Percentiles rank a stretch among this genome's conserved stretches.
These are phyloP conservation scores for Pedionomus torquatus DNA, from an alignment of 2,113 vertebrate genomes.

Conservation along the genomic window DNA sequence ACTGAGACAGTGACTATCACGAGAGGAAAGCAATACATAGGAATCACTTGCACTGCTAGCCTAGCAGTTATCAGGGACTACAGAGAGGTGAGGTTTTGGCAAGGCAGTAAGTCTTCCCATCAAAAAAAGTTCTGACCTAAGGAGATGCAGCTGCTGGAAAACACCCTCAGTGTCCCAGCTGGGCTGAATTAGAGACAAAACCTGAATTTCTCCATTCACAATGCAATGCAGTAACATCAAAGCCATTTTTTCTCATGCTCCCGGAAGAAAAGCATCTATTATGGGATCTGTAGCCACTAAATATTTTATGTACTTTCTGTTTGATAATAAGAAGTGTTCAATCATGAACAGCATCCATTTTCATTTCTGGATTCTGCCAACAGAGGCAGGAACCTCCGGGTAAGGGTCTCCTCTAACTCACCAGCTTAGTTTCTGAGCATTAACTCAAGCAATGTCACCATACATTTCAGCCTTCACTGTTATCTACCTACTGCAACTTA, in stretches of 20 bases:
- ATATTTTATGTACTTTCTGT: neutral
- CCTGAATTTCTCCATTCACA: neutral
- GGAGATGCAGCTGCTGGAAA: neutral
- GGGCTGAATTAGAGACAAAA: neutral
- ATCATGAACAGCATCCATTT: neutral
- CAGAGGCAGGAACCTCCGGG: neutral
- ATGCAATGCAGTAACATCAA: neutral
- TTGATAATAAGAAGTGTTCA: neutral
- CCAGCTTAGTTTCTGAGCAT: neutral
- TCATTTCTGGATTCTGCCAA: neutral
- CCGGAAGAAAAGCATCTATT: neutral
- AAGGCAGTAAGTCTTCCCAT: neutral
- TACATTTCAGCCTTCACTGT: neutral
- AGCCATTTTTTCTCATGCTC: neutral
- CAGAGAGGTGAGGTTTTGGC: neutral
- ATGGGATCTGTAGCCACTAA: neutral
- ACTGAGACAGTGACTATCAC: neutral
- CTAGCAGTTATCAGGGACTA: neutral
- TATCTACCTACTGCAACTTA: slow-evolving; percentile 18
- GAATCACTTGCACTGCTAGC: neutral
- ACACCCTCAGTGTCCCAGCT: neutral
- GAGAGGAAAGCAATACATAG: neutral
- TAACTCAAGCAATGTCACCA: slow-evolving; percentile 23
- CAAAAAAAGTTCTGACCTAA: neutral
- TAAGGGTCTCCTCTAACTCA: neutral